phyloP scores from a whole-genome alignment of 2,888 invertebrate species.

The Nymphalis urticae region DNA sequence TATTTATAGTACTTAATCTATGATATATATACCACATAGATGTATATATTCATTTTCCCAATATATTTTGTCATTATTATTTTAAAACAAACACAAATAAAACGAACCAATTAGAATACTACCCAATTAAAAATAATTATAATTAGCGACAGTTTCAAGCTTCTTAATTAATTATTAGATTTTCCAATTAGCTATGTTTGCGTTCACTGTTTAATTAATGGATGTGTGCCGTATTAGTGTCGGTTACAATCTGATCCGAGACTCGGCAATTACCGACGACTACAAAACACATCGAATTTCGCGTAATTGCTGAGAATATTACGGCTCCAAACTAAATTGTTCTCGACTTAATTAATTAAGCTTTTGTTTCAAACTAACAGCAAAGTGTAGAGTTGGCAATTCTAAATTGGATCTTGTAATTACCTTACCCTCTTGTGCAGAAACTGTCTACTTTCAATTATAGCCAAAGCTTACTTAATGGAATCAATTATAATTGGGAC shows the following conservation, averaged over 20 bases:
- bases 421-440: constrained; percentile 78
- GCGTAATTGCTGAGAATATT: constrained; percentile 81
- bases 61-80: constrained; percentile 22
- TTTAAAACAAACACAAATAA: constrained; percentile 26
- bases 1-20: too few relatives aligned
- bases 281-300: constrained; percentile 79
- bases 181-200: constrained; percentile 69
- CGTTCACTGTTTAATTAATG: constrained; percentile 72
- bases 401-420: constrained; percentile 82
- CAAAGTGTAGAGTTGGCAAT: constrained; percentile 82
- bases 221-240: constrained; percentile 73
- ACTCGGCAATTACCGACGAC: constrained; percentile 74
- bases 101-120: constrained; percentile 34
- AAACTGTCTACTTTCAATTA: constrained; percentile 81
- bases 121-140: constrained; percentile 35
- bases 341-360: constrained; percentile 82
- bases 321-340: constrained; percentile 81
- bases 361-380: constrained; percentile 82
- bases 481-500: constrained; percentile 77
- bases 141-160: constrained; percentile 44
- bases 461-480: constrained; percentile 77
- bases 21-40: not conserved
- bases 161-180: constrained; percentile 72
- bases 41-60: not conserved
- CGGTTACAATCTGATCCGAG: constrained; percentile 75